Evolutionary conservation across 2,888 invertebrate species (phyloP).

Genomic region (Laspeyria flexula): DNA sequence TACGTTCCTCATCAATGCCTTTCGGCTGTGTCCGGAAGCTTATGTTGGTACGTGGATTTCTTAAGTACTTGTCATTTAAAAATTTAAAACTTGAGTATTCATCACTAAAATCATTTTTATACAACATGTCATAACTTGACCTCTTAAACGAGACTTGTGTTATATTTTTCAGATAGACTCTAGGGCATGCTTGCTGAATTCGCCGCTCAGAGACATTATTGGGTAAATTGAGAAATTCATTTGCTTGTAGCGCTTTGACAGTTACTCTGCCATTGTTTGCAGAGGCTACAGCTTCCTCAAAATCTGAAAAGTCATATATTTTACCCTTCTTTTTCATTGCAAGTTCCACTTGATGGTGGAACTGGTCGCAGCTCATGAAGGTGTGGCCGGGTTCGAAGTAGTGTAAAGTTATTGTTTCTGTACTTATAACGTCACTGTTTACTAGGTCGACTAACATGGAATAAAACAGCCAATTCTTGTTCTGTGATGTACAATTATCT

Average conservation of each 20-base stretch:
- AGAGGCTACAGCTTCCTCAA: conserved; percentile 7
- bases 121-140: conserved; percentile 1
- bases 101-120: conserved; percentile 8
- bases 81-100: conserved; percentile 1
- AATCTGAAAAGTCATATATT: conserved; percentile 11
- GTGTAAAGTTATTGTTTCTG: conserved; percentile 24
- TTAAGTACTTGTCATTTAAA: background rate
- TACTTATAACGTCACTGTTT: conserved; percentile 6
- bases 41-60: background rate
- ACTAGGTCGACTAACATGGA: background rate
- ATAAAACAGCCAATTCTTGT: conserved; percentile 2
- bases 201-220: conserved; percentile 7
- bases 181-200: conserved; percentile 3
- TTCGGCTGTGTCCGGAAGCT: background rate
- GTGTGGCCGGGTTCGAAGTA: conserved; percentile 42
- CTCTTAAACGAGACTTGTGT: conserved; percentile 5
- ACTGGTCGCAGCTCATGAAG: conserved; percentile 39
- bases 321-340: conserved; percentile 27
- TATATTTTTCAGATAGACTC: conserved; percentile 12
- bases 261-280: conserved; percentile 4
- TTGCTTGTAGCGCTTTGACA: background rate
- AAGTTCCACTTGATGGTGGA: conserved; percentile 34
- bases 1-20: background rate
- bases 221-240: conserved; percentile 4
- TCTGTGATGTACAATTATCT: conserved; percentile 10